Conservation (phyloP, 2,888 invertebrate species). For the Trachelus iudaicus region DNA sequence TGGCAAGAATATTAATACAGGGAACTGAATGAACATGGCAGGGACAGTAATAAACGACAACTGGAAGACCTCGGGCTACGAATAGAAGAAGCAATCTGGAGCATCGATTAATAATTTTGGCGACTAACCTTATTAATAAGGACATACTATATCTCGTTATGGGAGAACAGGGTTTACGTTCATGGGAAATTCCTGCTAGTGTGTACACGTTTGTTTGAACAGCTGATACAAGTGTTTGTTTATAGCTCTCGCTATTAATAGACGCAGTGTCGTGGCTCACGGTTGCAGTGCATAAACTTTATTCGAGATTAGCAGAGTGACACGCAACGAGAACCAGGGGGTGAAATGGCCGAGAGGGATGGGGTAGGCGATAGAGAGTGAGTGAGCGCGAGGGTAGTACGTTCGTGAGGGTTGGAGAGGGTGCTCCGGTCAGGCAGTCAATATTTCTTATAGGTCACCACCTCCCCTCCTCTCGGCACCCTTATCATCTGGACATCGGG, state of each 20-base stretch:
- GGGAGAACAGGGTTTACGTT: slow-evolving; percentile 32
- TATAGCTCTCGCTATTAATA: slow-evolving; percentile 50
- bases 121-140: background rate
- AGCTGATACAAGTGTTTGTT: slow-evolving; percentile 41
- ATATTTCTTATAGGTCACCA: slow-evolving; percentile 59
- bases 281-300: slow-evolving; percentile 56
- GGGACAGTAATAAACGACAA: background rate
- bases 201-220: slow-evolving; percentile 40
- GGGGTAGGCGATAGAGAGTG: slow-evolving; percentile 25
- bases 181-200: background rate
- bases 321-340: slow-evolving; percentile 42
- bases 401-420: slow-evolving; percentile 12
- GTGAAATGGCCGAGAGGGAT: slow-evolving; percentile 4
- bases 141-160: background rate
- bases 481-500: slow-evolving; percentile 50
- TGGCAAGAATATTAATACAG: background rate
- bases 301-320: slow-evolving; percentile 53
- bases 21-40: background rate
- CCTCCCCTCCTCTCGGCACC: slow-evolving; percentile 6
- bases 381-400: slow-evolving; percentile 17
- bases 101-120: background rate
- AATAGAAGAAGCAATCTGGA: background rate
- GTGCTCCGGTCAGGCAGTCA: slow-evolving; percentile 44
- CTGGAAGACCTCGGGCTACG: background rate
- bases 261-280: slow-evolving; percentile 39